A percentile compares a stretch with the other conserved stretches of the same genome.
Evolutionary conservation across 2,797 vertebrate species (phyloP).

Genomic region (Manis crassicaudata): DNA sequence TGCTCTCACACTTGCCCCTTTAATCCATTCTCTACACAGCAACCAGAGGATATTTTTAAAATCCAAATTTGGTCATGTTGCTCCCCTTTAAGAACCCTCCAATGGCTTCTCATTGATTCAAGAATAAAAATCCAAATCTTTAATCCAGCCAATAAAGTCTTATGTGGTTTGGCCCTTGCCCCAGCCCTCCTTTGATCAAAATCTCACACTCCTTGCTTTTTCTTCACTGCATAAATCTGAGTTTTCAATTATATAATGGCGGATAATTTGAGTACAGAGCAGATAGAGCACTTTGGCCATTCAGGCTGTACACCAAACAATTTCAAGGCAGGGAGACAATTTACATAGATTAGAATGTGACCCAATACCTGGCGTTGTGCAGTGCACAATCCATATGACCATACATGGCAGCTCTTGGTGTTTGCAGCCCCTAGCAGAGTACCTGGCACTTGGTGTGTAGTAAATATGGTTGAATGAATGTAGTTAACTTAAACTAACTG

Average conservation of each 20-base stretch:
- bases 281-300: neutral
- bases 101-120: neutral
- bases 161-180: neutral
- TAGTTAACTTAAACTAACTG: neutral
- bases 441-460: neutral
- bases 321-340: neutral
- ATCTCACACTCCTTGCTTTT: neutral
- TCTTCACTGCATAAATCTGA: neutral
- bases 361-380: neutral
- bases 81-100: neutral
- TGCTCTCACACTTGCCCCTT: neutral
- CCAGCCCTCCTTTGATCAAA: neutral
- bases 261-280: neutral
- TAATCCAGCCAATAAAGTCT: neutral
- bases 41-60: neutral
- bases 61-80: neutral
- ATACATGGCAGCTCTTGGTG: neutral
- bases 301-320: neutral
- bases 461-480: neutral
- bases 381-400: neutral
- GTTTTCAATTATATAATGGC: neutral
- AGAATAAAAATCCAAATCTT: constrained; percentile 27
- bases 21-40: neutral
- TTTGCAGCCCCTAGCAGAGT: neutral
- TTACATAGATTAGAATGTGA: neutral